Conservation (phyloP, 1,140 invertebrate species). For the Plutomurus gul region DNA sequence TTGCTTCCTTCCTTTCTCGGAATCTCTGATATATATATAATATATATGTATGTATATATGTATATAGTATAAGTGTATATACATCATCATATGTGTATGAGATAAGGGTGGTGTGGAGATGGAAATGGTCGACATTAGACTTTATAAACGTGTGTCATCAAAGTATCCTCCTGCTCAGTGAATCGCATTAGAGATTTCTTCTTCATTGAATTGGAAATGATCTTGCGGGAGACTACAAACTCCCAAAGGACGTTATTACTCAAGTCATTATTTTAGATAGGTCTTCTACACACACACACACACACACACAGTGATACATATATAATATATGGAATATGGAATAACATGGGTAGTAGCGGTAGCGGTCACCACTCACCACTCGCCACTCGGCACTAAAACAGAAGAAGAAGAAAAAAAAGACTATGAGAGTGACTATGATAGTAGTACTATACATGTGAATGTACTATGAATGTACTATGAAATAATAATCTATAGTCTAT, state of each 20-base stretch:
- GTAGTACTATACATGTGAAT: no score
- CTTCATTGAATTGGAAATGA: slow-evolving; percentile 51
- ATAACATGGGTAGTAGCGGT: no score
- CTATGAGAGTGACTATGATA: no score
- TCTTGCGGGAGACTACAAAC: background rate
- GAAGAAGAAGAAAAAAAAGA: no score
- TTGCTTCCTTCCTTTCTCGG: background rate
- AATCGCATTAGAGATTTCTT: slow-evolving; percentile 40
- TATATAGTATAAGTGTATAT: slow-evolving; percentile 19
- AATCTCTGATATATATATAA: background rate
- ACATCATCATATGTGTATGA: background rate
- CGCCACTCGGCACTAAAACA: no score
- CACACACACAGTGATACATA: background rate
- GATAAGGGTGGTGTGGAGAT: background rate
- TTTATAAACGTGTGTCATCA: slow-evolving; percentile 43
- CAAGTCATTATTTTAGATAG: slow-evolving; percentile 10
- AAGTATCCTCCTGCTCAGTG: slow-evolving; percentile 43
- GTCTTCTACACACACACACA: background rate
- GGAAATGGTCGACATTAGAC: slow-evolving; percentile 36
- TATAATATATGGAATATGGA: no score
- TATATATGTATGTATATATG: background rate
- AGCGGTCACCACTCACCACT: no score
- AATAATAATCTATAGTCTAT: no score
- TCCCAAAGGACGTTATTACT: slow-evolving; percentile 15
- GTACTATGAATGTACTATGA: no score